Conservation (phyloP, 2,888 invertebrate genomes). For the Nezara viridula region DNA sequence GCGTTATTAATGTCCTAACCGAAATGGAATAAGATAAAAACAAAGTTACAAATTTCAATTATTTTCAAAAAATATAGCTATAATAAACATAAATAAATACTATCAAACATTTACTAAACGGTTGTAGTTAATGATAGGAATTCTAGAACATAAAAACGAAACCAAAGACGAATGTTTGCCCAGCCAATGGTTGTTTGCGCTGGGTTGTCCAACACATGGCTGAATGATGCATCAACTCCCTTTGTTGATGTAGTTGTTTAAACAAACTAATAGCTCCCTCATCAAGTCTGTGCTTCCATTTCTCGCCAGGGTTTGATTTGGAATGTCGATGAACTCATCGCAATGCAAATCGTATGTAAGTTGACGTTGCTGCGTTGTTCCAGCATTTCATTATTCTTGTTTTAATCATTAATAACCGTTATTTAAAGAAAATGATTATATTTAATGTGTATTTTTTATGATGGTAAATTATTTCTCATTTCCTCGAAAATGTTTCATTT, state of each 20-base stretch:
- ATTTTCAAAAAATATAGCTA: too few relatives aligned
- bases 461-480: too few relatives aligned
- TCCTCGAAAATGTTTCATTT: too few relatives aligned
- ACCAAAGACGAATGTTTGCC: not conserved
- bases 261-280: conserved; percentile 23
- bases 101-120: too few relatives aligned
- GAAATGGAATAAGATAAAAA: too few relatives aligned
- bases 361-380: not conserved
- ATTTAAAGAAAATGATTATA: too few relatives aligned
- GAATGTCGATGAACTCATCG: conserved; percentile 9
- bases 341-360: not conserved
- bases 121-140: not conserved
- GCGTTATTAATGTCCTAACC: too few relatives aligned
- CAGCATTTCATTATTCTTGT: not conserved
- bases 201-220: not conserved
- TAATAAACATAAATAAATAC: too few relatives aligned
- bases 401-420: not conserved
- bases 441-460: too few relatives aligned
- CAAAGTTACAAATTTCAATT: too few relatives aligned
- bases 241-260: not conserved
- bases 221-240: conserved; percentile 3
- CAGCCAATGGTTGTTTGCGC: not conserved
- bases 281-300: not conserved
- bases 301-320: not conserved
- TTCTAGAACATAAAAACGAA: not conserved